Percentiles rank a stretch among this genome's conserved stretches.
Evolutionary conservation across 2,888 invertebrate species (phyloP).

Genomic region (Stenodema calcarata): DNA sequence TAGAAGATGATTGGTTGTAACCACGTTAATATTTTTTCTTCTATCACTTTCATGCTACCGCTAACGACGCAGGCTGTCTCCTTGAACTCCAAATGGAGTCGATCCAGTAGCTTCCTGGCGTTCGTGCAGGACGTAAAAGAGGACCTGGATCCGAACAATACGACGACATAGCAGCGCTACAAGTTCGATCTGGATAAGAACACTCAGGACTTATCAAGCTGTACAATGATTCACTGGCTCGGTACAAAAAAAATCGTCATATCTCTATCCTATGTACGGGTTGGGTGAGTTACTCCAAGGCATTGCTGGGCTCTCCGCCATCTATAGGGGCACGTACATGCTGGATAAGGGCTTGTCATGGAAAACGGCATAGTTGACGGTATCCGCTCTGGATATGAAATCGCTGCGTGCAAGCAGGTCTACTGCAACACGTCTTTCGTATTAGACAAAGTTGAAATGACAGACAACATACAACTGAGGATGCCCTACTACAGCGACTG

Average conservation of each 20-base stretch:
- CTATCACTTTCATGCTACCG: too few relatives aligned
- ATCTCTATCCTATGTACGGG: constrained; percentile 98
- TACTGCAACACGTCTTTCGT: constrained; percentile 99
- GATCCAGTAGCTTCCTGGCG: constrained; percentile 95
- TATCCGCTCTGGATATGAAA: constrained; percentile 93
- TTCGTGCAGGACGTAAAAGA: constrained; percentile 94
- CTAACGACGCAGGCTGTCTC: too few relatives aligned
- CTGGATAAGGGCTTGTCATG: constrained; percentile 95
- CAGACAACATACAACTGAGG: too few relatives aligned
- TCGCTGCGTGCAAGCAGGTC: constrained; percentile 95
- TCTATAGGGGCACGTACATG: constrained; percentile 99
- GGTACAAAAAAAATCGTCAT: constrained; percentile 99
- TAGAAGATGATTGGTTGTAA: too few relatives aligned
- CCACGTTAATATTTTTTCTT: too few relatives aligned
- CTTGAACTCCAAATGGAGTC: too few relatives aligned
- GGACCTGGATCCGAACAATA: constrained; percentile 85
- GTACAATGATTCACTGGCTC: constrained; percentile 91
- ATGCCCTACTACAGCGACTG: too few relatives aligned
- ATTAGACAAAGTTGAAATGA: constrained; percentile 78
- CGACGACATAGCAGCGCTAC: constrained; percentile 87
- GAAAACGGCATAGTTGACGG: constrained; percentile 87
- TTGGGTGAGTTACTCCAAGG: constrained; percentile 96
- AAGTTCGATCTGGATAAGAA: constrained; percentile 96
- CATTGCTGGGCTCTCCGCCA: constrained; percentile 91
- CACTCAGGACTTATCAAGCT: constrained; percentile 97